phyloP scores from a whole-genome alignment of 2,888 invertebrate genomes.

The Thymelicus lineola region DNA sequence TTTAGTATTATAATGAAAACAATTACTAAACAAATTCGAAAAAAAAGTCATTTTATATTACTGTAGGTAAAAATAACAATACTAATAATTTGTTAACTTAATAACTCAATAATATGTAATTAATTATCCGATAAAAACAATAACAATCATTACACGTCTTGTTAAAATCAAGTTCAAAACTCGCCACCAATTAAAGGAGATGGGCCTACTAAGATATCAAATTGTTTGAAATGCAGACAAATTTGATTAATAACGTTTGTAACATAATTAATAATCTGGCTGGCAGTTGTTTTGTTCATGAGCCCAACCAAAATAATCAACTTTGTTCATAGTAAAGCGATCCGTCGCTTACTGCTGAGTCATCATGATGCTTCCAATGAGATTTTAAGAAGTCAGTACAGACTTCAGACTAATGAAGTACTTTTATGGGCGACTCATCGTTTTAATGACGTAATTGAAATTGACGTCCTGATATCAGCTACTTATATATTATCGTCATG shows the following conservation, averaged over 20 bases:
- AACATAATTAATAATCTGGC: constrained; percentile 45
- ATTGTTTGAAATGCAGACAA: constrained; percentile 48
- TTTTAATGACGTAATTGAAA: constrained; percentile 50
- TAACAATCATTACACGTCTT: neutral
- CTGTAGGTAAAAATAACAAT: too few species aligned
- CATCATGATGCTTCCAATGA: constrained; percentile 44
- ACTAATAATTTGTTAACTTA: too few species aligned
- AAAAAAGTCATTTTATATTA: too few species aligned
- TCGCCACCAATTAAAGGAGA: constrained; percentile 30
- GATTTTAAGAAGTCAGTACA: constrained; percentile 37
- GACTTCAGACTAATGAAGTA: constrained; percentile 47
- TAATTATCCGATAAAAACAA: neutral
- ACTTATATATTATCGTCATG: constrained; percentile 21
- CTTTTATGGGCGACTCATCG: constrained; percentile 48
- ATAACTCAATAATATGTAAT: too few species aligned
- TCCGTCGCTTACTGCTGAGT: constrained; percentile 41
- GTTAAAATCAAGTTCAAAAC: constrained; percentile 11
- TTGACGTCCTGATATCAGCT: constrained; percentile 44
- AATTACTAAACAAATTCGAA: too few species aligned
- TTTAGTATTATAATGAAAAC: too few species aligned
- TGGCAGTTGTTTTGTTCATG: constrained; percentile 43
- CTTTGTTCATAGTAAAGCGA: constrained; percentile 40
- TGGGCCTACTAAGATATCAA: constrained; percentile 26
- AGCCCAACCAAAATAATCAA: constrained; percentile 45
- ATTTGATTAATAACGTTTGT: constrained; percentile 55